Conservation (phyloP, 2,888 invertebrate species). For the Nymphalis polychloros region DNA sequence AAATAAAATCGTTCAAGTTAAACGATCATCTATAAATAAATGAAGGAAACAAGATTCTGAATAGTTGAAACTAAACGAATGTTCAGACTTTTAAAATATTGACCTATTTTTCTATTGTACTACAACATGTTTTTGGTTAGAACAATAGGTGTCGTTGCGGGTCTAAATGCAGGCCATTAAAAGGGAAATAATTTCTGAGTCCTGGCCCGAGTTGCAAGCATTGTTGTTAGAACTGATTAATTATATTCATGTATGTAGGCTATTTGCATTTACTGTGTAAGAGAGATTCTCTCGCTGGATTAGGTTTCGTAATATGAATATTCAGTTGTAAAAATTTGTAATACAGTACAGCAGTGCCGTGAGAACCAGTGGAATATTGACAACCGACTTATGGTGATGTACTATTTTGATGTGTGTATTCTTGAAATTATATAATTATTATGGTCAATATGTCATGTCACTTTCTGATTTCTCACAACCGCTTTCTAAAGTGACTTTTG, state of each 20-base stretch:
- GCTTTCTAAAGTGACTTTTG: too few species aligned
- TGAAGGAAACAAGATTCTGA: too few species aligned
- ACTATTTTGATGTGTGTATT: too few species aligned
- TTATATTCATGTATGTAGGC: slow-evolving; percentile 26
- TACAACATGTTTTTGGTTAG: slow-evolving; percentile 42
- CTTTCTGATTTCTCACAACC: too few species aligned
- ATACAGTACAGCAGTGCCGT: background rate
- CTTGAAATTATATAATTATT: too few species aligned
- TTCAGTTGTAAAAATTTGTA: background rate
- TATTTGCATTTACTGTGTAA: slow-evolving; percentile 23
- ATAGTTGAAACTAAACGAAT: too few species aligned
- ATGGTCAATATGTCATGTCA: too few species aligned
- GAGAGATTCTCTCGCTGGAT: background rate
- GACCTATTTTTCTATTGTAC: slow-evolving; percentile 18
- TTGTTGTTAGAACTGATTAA: slow-evolving; percentile 35
- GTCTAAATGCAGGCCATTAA: slow-evolving; percentile 52
- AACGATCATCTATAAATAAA: too few species aligned
- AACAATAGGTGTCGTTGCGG: slow-evolving; percentile 58
- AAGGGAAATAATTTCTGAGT: slow-evolving; percentile 57
- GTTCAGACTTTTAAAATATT: background rate
- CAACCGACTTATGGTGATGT: too few species aligned
- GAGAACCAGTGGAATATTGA: too few species aligned
- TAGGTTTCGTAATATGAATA: slow-evolving; percentile 5
- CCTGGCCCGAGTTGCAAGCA: slow-evolving; percentile 39
- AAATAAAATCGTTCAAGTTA: background rate